Percentiles rank a stretch among this genome's conserved stretches.
phyloP scores from a whole-genome alignment of 2,888 invertebrate species.

The Pinctada fucata region DNA sequence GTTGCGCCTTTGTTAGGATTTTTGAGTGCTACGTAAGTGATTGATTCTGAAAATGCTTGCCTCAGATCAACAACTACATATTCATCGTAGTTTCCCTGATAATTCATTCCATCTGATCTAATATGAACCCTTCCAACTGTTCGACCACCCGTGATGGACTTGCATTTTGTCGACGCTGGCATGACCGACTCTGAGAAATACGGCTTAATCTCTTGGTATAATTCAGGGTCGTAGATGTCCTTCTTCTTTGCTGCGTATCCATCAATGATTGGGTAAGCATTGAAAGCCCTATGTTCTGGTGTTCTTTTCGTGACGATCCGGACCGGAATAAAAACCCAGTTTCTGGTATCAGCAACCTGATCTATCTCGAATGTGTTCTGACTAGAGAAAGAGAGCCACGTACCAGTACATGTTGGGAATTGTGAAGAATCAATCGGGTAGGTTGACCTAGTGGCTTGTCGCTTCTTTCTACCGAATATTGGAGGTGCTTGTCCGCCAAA shows the following conservation, averaged over 20 bases:
- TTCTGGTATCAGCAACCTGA: slow-evolving; percentile 40
- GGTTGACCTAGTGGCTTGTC: slow-evolving; percentile 10
- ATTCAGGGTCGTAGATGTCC: slow-evolving; percentile 42
- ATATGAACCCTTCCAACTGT: slow-evolving; percentile 46
- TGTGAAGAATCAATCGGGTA: background rate
- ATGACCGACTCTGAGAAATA: slow-evolving; percentile 36
- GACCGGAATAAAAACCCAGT: slow-evolving; percentile 57
- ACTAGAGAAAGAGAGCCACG: slow-evolving; percentile 33
- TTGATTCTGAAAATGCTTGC: slow-evolving; percentile 47
- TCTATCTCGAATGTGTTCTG: slow-evolving; percentile 48
- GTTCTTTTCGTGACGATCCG: slow-evolving; percentile 37
- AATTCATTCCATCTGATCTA: slow-evolving; percentile 55
- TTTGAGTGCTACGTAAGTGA: slow-evolving; percentile 50
- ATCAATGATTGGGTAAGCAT: slow-evolving; percentile 37
- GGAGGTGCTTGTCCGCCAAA: slow-evolving; percentile 9
- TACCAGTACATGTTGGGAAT: slow-evolving; percentile 14
- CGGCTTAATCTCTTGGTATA: slow-evolving; percentile 37
- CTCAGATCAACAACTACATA: slow-evolving; percentile 46
- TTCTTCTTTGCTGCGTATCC: slow-evolving; percentile 23
- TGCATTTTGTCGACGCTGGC: slow-evolving; percentile 31
- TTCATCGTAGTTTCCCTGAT: slow-evolving; percentile 56
- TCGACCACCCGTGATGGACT: slow-evolving; percentile 15
- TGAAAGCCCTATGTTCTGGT: slow-evolving; percentile 36
- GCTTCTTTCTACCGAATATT: slow-evolving; percentile 29
- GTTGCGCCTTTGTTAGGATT: slow-evolving; percentile 40